Conservation (phyloP, 1,140 invertebrate species). For the Tribolium castaneum region DNA sequence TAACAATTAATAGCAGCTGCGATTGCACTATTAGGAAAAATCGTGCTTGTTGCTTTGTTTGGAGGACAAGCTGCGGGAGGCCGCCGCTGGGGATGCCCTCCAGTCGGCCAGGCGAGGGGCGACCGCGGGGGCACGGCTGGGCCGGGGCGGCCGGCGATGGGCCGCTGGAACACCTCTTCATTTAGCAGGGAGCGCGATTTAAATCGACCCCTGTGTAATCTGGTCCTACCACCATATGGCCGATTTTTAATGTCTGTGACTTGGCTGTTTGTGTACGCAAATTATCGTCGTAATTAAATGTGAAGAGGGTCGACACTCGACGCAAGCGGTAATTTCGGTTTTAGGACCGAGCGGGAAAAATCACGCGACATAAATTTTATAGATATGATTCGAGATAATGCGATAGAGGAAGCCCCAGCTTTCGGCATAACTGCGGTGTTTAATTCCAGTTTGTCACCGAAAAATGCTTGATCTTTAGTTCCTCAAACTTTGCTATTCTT, state of each 20-base stretch:
- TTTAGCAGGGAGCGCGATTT: slow-evolving; percentile 40
- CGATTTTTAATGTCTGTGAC: slow-evolving; percentile 41
- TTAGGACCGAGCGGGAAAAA: neutral
- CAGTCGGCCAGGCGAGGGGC: neutral
- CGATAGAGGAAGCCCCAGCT: neutral
- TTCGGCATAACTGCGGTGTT: neutral
- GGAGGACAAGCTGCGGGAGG: slow-evolving; percentile 23
- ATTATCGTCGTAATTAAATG: slow-evolving; percentile 41
- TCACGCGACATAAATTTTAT: neutral
- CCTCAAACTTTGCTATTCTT: too few relatives aligned
- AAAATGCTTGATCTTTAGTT: too few relatives aligned
- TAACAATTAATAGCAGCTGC: slow-evolving; percentile 22
- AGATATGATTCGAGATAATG: neutral
- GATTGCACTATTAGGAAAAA: neutral
- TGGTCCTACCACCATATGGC: slow-evolving; percentile 43
- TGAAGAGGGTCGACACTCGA: slow-evolving; percentile 2
- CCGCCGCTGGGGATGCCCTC: slow-evolving; percentile 16
- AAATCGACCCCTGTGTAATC: slow-evolving; percentile 45
- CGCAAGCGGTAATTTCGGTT: neutral
- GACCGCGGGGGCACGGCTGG: neutral
- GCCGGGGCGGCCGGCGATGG: slow-evolving; percentile 1
- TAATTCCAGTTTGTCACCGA: too few relatives aligned
- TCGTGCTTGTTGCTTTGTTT: slow-evolving; percentile 29
- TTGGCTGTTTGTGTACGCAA: slow-evolving; percentile 42
- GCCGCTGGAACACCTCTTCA: slow-evolving; percentile 44